Evolutionary conservation across 2,888 invertebrate genomes (phyloP), one percentile per base, ranked within the genome.

Genomic region (Strigamia crassipes): DNA sequence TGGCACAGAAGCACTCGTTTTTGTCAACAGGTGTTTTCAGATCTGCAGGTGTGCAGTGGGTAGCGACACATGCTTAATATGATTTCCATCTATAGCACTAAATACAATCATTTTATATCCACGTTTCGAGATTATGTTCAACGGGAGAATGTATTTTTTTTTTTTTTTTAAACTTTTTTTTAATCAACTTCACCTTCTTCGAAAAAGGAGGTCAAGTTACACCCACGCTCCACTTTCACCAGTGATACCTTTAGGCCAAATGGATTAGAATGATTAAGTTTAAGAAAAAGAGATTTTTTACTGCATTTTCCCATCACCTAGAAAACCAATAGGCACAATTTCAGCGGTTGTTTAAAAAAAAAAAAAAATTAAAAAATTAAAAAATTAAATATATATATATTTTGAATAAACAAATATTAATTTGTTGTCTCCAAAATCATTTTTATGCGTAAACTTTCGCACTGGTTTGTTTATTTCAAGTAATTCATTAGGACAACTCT

Each of bases 251-350:
- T 61, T 61, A 61, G 61, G 61, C 61, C 46, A 46, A 46, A 46
- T 61, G 61, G 61, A 61, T 61, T 61, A 61, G 61, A 61, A 23
- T 61, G 61, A 61, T 61, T 61, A 61, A 61, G 61, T 61, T 61
- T 61, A 61, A n/a, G 23, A 6, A 10, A 61, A 61, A n/a, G 61
- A 61, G 6, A 21, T 23, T 61, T 61, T 61, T 61, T 12, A n/a
- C 13, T 10, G n/a, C 13, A 23, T 61, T 61, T 61, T 61, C 61
- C 5, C 61, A 61, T 61, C 46, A 46, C 61, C 61, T 61, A 61
- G 61, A 61, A 61, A 61, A 61, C 12, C 23, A n/a, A n/a, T 61
- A 9, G 15, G n/a, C 46, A 46, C n/a, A 46, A 46, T 61, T 23
- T 61, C 21, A n/a, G 9, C 18, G n/a, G 4, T 61, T 23, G 3